These are phyloP conservation scores for Lutjanus campechanus DNA, from an alignment of 2,797 vertebrate species.

Conservation along the genomic window DNA sequence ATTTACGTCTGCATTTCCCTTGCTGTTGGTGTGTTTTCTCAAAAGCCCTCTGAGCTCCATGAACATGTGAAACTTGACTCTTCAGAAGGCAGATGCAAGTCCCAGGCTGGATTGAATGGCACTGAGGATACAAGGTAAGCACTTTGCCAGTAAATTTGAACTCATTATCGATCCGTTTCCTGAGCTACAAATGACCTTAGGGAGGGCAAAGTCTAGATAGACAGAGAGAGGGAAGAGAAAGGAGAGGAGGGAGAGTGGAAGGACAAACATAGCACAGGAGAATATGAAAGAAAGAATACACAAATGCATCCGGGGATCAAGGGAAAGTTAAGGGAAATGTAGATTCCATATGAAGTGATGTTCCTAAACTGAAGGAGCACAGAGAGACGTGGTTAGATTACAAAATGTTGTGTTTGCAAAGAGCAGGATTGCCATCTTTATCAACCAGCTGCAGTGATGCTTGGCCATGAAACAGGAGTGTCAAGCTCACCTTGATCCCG, in stretches of 20 bases:
- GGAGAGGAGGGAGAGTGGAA: constrained; percentile 1
- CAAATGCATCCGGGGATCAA: background rate
- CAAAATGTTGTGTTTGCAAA: background rate
- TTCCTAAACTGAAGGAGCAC: background rate
- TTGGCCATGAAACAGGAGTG: background rate
- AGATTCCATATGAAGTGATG: background rate
- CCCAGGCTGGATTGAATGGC: constrained; percentile 84
- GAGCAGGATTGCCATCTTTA: constrained; percentile 9
- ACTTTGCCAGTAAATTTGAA: constrained; percentile 82
- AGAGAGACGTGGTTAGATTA: background rate
- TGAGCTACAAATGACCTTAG: constrained; percentile 68
- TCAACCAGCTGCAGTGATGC: background rate
- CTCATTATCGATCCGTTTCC: constrained; percentile 78
- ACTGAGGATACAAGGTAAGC: constrained; percentile 85
- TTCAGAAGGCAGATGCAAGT: constrained; percentile 69
- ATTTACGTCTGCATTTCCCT: constrained; percentile 9
- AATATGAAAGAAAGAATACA: background rate
- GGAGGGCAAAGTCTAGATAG: constrained; percentile 62
- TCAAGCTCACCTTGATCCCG: too few relatives aligned
- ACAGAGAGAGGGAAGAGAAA: background rate
- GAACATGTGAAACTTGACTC: constrained; percentile 76
- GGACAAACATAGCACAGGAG: constrained; percentile 11
- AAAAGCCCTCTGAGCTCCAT: constrained; percentile 57
- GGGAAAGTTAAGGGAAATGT: background rate
- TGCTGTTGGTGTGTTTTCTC: constrained; percentile 41